Evolutionary conservation across 2,113 vertebrate species (phyloP), one percentile per base, ranked within the genome.

Genomic region (Aix galericulata): DNA sequence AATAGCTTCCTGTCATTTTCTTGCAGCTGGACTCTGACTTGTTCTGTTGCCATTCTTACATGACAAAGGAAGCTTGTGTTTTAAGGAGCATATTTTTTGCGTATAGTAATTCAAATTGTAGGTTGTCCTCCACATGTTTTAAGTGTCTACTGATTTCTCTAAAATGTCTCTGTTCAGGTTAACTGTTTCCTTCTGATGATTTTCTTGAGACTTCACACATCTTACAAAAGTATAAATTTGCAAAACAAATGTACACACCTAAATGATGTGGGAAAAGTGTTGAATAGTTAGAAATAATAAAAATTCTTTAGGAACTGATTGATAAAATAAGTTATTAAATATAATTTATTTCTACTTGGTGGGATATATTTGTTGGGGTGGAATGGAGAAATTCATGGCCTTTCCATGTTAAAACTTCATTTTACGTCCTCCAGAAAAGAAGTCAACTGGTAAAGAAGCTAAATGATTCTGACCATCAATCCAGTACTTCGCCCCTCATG

Each of bases 391-490:
- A 55, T 60, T 26, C 8, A 3, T 89, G 79, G 31, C 31, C 17
- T 83, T 91, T 63, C 80, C 34, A 16, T 67, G 9, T 55, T 89
- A 62, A 91, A 88, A 79, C 90, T n/a, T 59, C 5, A 2, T 85
- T 92, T 82, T 29, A 64, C 80, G 42, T 66, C 67, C 83, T 86
- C 17, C 95, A 99, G 99, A 99, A 99, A 98, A 98, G 99, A 91
- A 99, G 98, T 95, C 99, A 99, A 69, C 96, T 99, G 75, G 99
- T 99, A 60, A 99, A 99, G 96, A 99, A 99, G 95, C 95, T 99
- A 50, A 99, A 99, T 66, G 99, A 99, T 97, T 98, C 99, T 0
- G 98, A 99, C 81, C 99, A 99, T 34, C 98, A 98, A 73, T 99
- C 99, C 17, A 99, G 98, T 58, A 99, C 99, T 0, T 99, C 99